phyloP scores from a whole-genome alignment of 1,140 invertebrate species.

The Metaphire vulgaris region DNA sequence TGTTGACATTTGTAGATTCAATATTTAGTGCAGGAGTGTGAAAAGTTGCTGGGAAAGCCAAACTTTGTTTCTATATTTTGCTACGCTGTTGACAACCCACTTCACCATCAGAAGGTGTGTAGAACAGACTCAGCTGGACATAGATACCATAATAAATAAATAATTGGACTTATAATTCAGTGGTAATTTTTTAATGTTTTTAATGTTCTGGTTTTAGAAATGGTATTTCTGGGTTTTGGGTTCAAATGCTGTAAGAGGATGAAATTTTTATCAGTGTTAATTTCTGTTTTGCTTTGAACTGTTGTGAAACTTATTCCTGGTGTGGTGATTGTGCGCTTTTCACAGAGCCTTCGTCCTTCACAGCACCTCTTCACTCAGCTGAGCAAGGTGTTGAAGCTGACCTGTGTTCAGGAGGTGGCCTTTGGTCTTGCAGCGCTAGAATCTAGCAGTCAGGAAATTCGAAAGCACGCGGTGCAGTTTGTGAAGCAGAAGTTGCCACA shows the following conservation, averaged over 20 bases:
- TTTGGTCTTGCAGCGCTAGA: conserved; percentile 75
- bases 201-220: too few relatives aligned
- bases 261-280: too few relatives aligned
- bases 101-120: conserved; percentile 56
- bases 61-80: conserved; percentile 67
- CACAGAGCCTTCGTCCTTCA: conserved; percentile 67
- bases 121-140: too few relatives aligned
- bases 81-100: conserved; percentile 68
- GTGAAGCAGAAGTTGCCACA: conserved; percentile 74
- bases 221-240: too few relatives aligned
- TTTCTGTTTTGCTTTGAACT: too few relatives aligned
- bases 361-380: conserved; percentile 71
- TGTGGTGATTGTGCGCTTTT: conserved; percentile 14
- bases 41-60: conserved; percentile 65
- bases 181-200: too few relatives aligned
- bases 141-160: too few relatives aligned
- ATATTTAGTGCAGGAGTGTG: conserved; percentile 66
- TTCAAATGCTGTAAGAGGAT: too few relatives aligned
- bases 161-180: too few relatives aligned
- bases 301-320: too few relatives aligned
- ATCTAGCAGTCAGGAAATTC: conserved; percentile 68
- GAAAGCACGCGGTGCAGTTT: conserved; percentile 66
- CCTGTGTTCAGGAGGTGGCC: conserved; percentile 78
- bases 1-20: conserved; percentile 59
- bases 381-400: conserved; percentile 73